Percentiles rank a stretch among this genome's conserved stretches.
Evolutionary conservation across 2,113 vertebrate genomes (phyloP).

Genomic region (Callaeas wilsoni): DNA sequence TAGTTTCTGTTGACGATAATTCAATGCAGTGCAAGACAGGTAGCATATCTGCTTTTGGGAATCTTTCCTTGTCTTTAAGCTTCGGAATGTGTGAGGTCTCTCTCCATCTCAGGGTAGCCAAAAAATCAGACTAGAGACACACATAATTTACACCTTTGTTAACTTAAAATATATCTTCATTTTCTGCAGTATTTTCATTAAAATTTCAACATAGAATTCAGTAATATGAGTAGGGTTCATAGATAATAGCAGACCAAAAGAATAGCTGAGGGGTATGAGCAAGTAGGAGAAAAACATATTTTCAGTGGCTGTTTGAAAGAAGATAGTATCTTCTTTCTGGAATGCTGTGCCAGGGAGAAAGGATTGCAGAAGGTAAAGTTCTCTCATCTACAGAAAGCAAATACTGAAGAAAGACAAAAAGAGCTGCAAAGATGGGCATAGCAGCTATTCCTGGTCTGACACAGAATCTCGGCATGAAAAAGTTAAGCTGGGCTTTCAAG

Average conservation of each 20-base stretch:
- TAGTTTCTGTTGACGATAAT: background rate
- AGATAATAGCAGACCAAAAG: background rate
- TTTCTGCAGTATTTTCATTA: background rate
- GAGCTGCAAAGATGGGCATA: background rate
- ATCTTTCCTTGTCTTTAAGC: background rate
- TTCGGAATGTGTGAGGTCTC: background rate
- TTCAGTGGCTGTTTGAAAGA: background rate
- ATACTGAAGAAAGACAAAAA: constrained; percentile 6
- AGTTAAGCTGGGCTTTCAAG: constrained; percentile 9
- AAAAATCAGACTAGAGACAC: background rate
- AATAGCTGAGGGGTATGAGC: background rate
- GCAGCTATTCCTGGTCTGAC: background rate
- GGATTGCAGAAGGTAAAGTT: background rate
- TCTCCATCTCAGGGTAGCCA: background rate
- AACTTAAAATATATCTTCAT: background rate
- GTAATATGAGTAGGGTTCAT: background rate
- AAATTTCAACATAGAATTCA: background rate
- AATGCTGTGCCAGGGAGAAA: background rate
- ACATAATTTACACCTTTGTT: background rate
- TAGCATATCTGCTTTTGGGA: background rate
- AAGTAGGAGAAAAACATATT: background rate
- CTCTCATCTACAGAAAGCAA: background rate
- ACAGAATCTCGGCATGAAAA: background rate
- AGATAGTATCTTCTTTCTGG: background rate
- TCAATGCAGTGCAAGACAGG: background rate